Percentiles rank a stretch among this genome's conserved stretches.
Conservation (phyloP, 2,797 vertebrate genomes). For the Chromobotia macracanthus region DNA sequence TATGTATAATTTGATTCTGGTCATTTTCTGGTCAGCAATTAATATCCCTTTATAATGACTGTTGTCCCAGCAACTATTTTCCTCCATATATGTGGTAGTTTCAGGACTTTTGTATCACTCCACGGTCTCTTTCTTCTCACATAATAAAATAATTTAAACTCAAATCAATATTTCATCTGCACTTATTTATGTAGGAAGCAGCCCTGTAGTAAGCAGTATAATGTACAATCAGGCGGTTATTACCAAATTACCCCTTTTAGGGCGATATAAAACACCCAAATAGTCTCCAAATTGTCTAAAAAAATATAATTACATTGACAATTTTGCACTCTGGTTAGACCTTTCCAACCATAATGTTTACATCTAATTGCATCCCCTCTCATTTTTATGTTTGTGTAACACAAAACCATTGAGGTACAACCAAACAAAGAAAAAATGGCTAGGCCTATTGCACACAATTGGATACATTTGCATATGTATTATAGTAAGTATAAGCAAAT, state of each 20-base stretch:
- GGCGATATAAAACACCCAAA: not conserved
- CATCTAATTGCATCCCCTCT: not conserved
- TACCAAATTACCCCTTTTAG: not conserved
- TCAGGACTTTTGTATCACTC: not conserved
- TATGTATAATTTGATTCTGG: not conserved
- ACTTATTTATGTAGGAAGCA: not conserved
- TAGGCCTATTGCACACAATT: not conserved
- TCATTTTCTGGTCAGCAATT: not conserved
- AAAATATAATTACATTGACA: not conserved
- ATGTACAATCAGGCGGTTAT: not conserved
- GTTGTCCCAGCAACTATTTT: not conserved
- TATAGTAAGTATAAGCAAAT: constrained; percentile 1
- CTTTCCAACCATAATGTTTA: not conserved
- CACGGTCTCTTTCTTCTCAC: not conserved
- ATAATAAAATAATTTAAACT: not conserved
- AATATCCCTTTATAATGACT: too few species aligned
- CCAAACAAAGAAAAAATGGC: not conserved
- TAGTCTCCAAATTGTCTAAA: not conserved
- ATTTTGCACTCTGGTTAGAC: not conserved
- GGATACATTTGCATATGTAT: not conserved
- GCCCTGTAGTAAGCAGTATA: not conserved
- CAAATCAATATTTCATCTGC: not conserved
- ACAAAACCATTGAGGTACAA: not conserved
- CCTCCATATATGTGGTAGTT: not conserved
- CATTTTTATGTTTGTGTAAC: not conserved